A percentile compares a stretch with the other conserved stretches of the same genome.
These are phyloP conservation scores for Rhinichthys klamathensis DNA, from an alignment of 2,113 vertebrate genomes.

Conservation along the genomic window DNA sequence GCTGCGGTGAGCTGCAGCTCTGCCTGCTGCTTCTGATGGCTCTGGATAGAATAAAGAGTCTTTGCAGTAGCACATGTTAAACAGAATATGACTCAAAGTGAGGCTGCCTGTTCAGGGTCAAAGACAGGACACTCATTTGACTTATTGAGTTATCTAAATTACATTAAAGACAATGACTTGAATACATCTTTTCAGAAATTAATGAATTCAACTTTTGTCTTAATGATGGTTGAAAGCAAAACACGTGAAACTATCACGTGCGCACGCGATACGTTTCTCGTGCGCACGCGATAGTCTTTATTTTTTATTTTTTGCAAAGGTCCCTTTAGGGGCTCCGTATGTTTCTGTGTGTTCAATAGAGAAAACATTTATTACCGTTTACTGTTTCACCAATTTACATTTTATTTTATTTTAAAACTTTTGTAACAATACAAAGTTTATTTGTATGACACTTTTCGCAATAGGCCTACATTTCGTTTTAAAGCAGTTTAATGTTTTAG, in stretches of 20 bases:
- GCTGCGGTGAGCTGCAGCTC: not conserved
- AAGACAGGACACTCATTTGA: not conserved
- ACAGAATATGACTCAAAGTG: not conserved
- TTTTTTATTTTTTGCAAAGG: too few species aligned
- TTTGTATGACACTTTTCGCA: not conserved
- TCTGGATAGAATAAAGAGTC: not conserved
- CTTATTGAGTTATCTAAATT: not conserved
- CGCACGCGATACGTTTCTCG: too few species aligned
- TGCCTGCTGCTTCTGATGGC: not conserved
- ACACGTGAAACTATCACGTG: too few species aligned
- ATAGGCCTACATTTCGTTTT: too few species aligned
- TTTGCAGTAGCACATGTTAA: not conserved
- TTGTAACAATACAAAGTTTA: not conserved
- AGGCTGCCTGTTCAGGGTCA: not conserved
- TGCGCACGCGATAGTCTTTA: too few species aligned
- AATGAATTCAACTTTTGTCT: not conserved
- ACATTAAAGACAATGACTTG: not conserved
- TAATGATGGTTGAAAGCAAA: not conserved
- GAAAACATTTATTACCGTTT: not conserved
- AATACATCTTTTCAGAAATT: not conserved
- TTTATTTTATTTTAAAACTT: not conserved
- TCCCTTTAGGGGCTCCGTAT: too few species aligned
- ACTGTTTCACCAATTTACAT: not conserved
- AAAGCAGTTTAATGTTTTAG: too few species aligned
- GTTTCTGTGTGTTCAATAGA: not conserved